Base-by-base conservation (phyloP, 2,888 invertebrate genomes). In the Eumerus sabulonum region DNA sequence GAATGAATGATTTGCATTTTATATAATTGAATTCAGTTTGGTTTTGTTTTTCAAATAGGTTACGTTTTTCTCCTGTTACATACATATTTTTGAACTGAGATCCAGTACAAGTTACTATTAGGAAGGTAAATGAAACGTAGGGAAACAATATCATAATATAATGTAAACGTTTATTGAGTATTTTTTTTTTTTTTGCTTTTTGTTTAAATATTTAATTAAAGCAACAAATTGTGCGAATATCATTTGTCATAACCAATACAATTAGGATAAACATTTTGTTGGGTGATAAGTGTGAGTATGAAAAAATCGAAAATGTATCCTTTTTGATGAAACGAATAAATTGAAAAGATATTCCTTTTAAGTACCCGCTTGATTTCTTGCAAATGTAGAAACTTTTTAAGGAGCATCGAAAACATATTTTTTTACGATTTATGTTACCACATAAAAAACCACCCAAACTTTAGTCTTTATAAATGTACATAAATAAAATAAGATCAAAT, bases 41-140 rank as follows among this genome's bases (percentile, higher is more conserved):
- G n/a, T n/a, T n/a, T n/a, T n/a, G n/a, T n/a, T 72, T 72, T 72
- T 57, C 72, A 36, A 57, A 72, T 63, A 72, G 72, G 72, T 72
- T 64, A 56, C 45, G 47, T 70, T 53, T 12, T 19, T 47, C 19
- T 56, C 3, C 27, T 60, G 45, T 27, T 27, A 4, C 27, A 2
- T 27, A 27, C 27, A 2, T 27, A 27, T 14, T 18, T 60, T 72
- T 64, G 45, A 72, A 72, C 64, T 57, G 64, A 60, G 51, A 60
- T 53, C 14, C 51, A 68, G 11, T 51, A 60, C 27, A 57, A 40
- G 50, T 67, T 66, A 66, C 48, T 47, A 4, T 45, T 16, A 50
- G 19, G 35, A 38, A 40, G 45, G 50, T 59, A 19, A 50, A 51
- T 12, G 42, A 44, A 59, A 1, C 17, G 60, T 4, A 7, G 7